Evolutionary conservation across 2,113 vertebrate genomes (phyloP), one percentile per base, ranked within the genome.

Genomic region (Lontra canadensis): DNA sequence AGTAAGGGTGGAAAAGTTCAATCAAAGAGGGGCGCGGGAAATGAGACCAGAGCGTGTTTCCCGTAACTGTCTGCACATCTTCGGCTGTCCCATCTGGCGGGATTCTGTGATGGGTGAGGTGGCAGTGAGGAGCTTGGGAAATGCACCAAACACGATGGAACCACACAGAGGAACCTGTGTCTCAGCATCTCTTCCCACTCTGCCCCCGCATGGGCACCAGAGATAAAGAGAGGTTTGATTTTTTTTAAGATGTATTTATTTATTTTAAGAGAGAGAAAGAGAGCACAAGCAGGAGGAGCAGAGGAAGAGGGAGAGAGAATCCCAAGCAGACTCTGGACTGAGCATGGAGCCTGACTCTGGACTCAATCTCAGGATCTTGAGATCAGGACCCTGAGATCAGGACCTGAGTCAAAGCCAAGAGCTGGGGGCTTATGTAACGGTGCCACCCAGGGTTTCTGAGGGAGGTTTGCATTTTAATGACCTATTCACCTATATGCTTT

Each of bases 291-390:
- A 4, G 15, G 34, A 69, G 7, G 65, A 34, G 7, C 65, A 69
- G 65, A 18, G 15, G 65, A 34, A 67, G 65, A 67, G 12, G 61
- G 61, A 63, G 61, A 29, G 63, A 31, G 63, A 31, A 65, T 65
- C 13, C 63, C 13, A 65, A 69, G 17, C 65, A 8, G 15, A n/a
- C 65, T 20, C 34, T 1, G 1, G 31, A 8, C 26, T 63, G 26
- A 31, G 12, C 3, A 6, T 67, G 65, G 65, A 67, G 31, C 31
- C 65, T 0, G 2, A 7, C 0, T 7, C 3, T 0, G 17, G 34
- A 18, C 65, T 69, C 65, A 0, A 69, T 69, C 34, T n/a, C 34
- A 18, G 1, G 34, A 15, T 52, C 9, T 31, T 67, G 65, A n/a
- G 65, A 67, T n/a, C 31, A 7, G 1, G 31, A 15, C 52, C 7